Evolutionary conservation across 2,888 invertebrate genomes (phyloP), one percentile per base, ranked within the genome.

Genomic region (Heliconius ethilla): DNA sequence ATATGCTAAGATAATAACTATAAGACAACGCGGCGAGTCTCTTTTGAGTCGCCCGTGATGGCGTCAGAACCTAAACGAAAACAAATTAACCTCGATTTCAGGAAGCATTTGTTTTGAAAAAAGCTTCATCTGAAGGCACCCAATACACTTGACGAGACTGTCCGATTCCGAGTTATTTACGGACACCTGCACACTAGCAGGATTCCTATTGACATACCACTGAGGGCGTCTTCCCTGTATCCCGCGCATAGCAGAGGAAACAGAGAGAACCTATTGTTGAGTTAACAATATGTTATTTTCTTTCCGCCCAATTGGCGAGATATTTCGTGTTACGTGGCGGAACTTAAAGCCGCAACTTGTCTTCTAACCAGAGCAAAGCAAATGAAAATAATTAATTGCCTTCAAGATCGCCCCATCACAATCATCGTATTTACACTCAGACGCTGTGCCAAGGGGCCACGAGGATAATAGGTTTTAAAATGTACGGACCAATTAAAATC

Each of bases 111-210:
- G 63, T 78, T 78, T 75, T 77, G 51, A 63, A 75, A 76, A 27
- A 51, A 73, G 40, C 67, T 67, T 40, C 45, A 69, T 59, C n/a
- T 15, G 59, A 75, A 45, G 63, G 27, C 70, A 69, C 78, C 66
- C 70, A 18, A 69, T 45, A 9, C 77, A 72, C 72, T 78, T 78
- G 78, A 78, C 78, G 78, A 78, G 75, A 78, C 78, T 75, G 78
- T 78, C 78, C 78, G 75, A 78, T 75, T 78, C 55, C 63, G 75
- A 70, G 75, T 72, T 78, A 78, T 75, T 78, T 78, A 72, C 75
- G 78, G 51, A 72, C 55, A 33, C 70, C 59, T 59, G 22, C 59
- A 7, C 29, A 29, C 29, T 6, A 18, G 7, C 18, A 18, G 70
- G 13, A 33, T 13, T 70, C 33, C 33, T 33, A 55, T n/a, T 70